Evolutionary conservation across 2,113 vertebrate genomes (phyloP), one percentile per base, ranked within the genome.

Genomic region (Jaculus jaculus): DNA sequence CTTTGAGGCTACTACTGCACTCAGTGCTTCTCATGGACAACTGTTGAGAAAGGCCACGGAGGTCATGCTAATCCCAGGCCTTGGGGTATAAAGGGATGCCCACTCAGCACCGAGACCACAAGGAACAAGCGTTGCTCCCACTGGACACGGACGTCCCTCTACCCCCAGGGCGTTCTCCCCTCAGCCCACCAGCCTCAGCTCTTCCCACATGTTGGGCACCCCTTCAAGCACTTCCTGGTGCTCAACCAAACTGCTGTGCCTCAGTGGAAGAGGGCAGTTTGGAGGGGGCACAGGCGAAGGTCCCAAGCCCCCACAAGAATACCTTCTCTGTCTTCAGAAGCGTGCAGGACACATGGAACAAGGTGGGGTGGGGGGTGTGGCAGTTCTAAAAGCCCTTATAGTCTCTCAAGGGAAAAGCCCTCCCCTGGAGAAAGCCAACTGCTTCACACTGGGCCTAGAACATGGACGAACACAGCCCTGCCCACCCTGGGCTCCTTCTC

Each of bases 121-220:
- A 58, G 65, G 63, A 92, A 83, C 47, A 26, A 65, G n/a, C 21
- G 4, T 37, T 18, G 42, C 79, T 47, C 58, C 87, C 58, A 24
- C 28, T 39, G 28, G 95, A 47, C 78, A 47, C 18, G 42, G 69
- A 60, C 78, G 66, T 37, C 18, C 39, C 58, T 74, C 11, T 81
- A 42, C 18, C 39, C 58, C 79, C 11, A 9, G 6, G 68, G 77
- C 84, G 78, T 87, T 83, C 91, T 71, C 93, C 82, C 90, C 93
- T 94, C 69, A n/a, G 54, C 78, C 54, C 89, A 89, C 94, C 89
- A 93, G 30, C 73, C 88, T 85, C 42, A n/a, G 54, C 24, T 83
- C 71, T 77, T 77, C 28, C 30, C 17, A 28, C 32, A 34, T 20
- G n/a, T 79, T 72, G 63, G 85, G 61, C 61, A 72, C 37, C 24